Conservation (phyloP, 2,888 invertebrate species). For the Thalpophila matura region DNA sequence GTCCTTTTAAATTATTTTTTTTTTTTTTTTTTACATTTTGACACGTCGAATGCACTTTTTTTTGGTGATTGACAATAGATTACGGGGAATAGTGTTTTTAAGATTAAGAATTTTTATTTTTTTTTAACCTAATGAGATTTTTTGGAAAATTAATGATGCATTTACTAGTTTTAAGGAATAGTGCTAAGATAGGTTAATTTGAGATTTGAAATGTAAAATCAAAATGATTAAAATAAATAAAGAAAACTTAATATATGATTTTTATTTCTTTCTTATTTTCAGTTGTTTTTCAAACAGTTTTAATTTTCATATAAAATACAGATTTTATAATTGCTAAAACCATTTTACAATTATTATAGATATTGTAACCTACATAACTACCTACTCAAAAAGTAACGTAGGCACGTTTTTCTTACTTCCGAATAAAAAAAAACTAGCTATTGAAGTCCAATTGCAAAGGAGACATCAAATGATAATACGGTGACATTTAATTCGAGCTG, state of each 20-base stretch:
- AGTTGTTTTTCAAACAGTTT: too few species aligned
- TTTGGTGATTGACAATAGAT: background rate
- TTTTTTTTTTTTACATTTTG: background rate
- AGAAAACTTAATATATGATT: background rate
- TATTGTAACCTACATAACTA: too few species aligned
- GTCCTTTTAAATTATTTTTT: conserved; percentile 13
- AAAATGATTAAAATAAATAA: conserved; percentile 38
- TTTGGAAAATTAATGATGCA: conserved; percentile 42
- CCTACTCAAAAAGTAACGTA: background rate
- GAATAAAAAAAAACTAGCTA: background rate
- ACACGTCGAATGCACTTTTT: background rate
- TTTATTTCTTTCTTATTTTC: conserved; percentile 9
- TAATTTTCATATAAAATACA: too few species aligned
- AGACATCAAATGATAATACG: conserved; percentile 37
- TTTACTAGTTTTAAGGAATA: conserved; percentile 51
- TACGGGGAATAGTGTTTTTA: too few species aligned
- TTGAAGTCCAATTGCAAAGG: background rate
- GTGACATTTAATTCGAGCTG: conserved; percentile 46
- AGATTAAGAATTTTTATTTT: background rate
- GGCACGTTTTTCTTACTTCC: background rate
- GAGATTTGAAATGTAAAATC: conserved; percentile 37
- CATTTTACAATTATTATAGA: background rate
- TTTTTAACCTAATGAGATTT: conserved; percentile 22
- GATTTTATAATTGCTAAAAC: too few species aligned
- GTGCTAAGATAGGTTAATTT: conserved; percentile 34